Conservation (phyloP, 2,888 invertebrate species). For the Apodemia duryi region DNA sequence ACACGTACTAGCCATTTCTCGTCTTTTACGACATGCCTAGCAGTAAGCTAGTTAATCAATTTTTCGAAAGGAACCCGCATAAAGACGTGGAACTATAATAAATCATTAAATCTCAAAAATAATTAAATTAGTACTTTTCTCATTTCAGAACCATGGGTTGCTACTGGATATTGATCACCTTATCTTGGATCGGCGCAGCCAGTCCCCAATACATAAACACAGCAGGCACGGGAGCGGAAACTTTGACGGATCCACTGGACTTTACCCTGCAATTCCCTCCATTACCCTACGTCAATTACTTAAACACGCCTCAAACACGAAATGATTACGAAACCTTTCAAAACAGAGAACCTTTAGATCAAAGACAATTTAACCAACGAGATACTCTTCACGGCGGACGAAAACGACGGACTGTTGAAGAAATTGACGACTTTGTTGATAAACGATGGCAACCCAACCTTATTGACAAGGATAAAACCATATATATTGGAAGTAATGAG, state of each 20-base stretch:
- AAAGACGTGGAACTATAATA: no score
- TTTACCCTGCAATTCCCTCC: conserved; percentile 41
- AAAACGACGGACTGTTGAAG: conserved; percentile 34
- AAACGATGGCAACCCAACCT: conserved; percentile 48
- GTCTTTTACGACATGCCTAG: no score
- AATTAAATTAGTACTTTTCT: conserved; percentile 14
- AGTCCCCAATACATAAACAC: conserved; percentile 63
- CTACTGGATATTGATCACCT: conserved; percentile 58
- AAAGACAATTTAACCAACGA: neutral
- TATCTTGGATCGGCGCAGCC: conserved; percentile 58
- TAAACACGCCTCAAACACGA: conserved; percentile 39
- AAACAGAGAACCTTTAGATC: neutral
- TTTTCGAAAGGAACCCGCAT: no score
- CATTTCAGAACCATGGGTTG: conserved; percentile 64
- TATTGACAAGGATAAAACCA: conserved; percentile 46
- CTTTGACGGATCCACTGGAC: conserved; percentile 43
- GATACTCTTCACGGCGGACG: conserved; percentile 27
- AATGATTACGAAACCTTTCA: conserved; percentile 37
- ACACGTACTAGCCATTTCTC: no score
- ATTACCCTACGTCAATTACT: conserved; percentile 47
- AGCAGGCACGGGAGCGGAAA: conserved; percentile 41
- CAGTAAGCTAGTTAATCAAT: no score
- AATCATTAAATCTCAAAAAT: neutral
- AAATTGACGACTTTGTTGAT: conserved; percentile 33
- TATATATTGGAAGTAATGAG: conserved; percentile 43